Percentiles rank a stretch among this genome's conserved stretches.
These are phyloP conservation scores for Azemiops feae DNA, from an alignment of 2,113 vertebrate species.

Conservation along the genomic window DNA sequence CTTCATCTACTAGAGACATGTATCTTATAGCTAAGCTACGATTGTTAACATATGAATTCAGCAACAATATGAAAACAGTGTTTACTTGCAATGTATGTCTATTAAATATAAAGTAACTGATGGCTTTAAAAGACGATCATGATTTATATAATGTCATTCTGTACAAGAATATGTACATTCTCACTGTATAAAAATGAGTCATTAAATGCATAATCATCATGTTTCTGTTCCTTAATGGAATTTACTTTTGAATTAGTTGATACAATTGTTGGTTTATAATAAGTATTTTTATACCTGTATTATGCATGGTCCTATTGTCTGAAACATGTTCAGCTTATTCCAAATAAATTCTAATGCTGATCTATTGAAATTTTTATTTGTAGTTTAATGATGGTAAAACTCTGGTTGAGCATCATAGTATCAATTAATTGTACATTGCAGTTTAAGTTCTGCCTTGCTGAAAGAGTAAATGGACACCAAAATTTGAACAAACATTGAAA, in stretches of 20 bases:
- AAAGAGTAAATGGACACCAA: not conserved
- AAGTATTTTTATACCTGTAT: not conserved
- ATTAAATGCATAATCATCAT: not conserved
- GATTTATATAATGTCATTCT: not conserved
- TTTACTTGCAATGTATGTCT: not conserved
- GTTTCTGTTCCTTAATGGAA: not conserved
- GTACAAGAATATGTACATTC: not conserved
- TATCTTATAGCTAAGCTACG: not conserved
- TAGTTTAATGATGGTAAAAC: not conserved
- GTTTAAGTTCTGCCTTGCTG: not conserved
- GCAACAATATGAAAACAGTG: not conserved
- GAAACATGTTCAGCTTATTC: not conserved
- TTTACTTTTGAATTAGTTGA: not conserved
- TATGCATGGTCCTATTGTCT: not conserved
- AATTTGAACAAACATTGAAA: conserved; percentile 17
- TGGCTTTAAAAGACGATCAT: not conserved
- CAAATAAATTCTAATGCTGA: not conserved
- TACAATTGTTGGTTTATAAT: not conserved
- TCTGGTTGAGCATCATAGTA: not conserved
- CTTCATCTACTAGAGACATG: not conserved
- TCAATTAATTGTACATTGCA: not conserved
- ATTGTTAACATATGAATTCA: not conserved
- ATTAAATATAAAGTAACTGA: not conserved
- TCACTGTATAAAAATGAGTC: not conserved
- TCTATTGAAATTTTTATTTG: not conserved